Evolutionary conservation across 1,140 invertebrate species (phyloP), one percentile per base, ranked within the genome.

Genomic region (Orius insidiosus): DNA sequence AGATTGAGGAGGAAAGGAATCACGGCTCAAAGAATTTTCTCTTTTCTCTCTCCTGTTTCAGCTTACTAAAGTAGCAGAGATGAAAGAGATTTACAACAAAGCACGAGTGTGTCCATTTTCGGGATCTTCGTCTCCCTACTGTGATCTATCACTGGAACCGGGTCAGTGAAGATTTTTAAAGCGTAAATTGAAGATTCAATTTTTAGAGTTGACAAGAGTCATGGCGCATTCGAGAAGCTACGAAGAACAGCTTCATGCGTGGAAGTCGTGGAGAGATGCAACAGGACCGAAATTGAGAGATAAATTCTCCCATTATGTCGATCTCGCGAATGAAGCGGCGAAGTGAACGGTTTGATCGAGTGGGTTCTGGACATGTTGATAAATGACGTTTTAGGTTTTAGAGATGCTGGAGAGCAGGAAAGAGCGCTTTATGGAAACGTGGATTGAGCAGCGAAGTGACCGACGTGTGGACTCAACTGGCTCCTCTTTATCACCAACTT

Each of bases 401-500:
- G 65, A 4, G 80, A 89, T 55, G 77, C 77, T 6, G 84, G 84
- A 1, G 79, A 84, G 40, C 77, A 81, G 56, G 78, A 80, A 72
- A 62, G 73, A 16, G 68, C 74, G 34, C 52, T 64, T 0, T 87
- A 80, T 55, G 82, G 85, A 54, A 74, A 78, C 18, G 59, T 66
- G 0, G 70, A 76, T 33, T 85, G 51, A 71, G 75, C 49, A 65
- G 71, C 8, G 78, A 81, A 51, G 64, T 82, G 3, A 69, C 72
- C 6, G 71, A 77, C 53, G 63, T 86, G 1, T 85, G 81, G 63
- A 70, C 74, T 14, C 70, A 78, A 48, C 56, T 90, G 19, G 69
- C 70, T 50, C 85, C 85, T 0, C 62, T 93, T 0, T 93, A 93
- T 59, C 74, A 80, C 54, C 74, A 92, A 59, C 65, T 94, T 0